Conservation (phyloP, 2,797 vertebrate species). For the Hippocampus kuda region DNA sequence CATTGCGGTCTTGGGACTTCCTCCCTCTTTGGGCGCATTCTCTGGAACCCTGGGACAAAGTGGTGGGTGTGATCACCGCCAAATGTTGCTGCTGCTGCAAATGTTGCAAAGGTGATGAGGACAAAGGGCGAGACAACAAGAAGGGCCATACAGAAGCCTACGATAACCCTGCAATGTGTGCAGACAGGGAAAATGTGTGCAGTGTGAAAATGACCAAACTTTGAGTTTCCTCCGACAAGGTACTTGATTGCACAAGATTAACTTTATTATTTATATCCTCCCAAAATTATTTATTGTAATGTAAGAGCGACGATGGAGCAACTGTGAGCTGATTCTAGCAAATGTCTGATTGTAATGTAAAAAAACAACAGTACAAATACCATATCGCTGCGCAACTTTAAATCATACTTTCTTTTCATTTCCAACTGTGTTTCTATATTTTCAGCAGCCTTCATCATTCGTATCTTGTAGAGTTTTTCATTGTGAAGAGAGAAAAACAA, state of each 20-base stretch:
- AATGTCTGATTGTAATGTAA: neutral
- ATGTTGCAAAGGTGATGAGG: conserved; percentile 53
- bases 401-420: neutral
- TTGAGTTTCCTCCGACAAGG: conserved; percentile 23
- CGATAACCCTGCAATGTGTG: conserved; percentile 50
- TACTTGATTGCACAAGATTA: neutral
- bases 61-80: conserved; percentile 46
- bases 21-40: conserved; percentile 84
- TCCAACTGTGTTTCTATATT: neutral
- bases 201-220: conserved; percentile 38
- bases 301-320: neutral
- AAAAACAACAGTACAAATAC: neutral
- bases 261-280: conserved; percentile 2
- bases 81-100: conserved; percentile 83
- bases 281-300: neutral
- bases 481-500: conserved; percentile 17
- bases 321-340: neutral
- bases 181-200: conserved; percentile 17
- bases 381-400: neutral
- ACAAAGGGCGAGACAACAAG: conserved; percentile 9
- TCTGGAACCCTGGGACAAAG: conserved; percentile 79
- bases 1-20: conserved; percentile 79
- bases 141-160: conserved; percentile 28
- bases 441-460: conserved; percentile 8
- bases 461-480: conserved; percentile 14